Conservation (phyloP, 2,888 invertebrate species). For the Dicycla oo region DNA sequence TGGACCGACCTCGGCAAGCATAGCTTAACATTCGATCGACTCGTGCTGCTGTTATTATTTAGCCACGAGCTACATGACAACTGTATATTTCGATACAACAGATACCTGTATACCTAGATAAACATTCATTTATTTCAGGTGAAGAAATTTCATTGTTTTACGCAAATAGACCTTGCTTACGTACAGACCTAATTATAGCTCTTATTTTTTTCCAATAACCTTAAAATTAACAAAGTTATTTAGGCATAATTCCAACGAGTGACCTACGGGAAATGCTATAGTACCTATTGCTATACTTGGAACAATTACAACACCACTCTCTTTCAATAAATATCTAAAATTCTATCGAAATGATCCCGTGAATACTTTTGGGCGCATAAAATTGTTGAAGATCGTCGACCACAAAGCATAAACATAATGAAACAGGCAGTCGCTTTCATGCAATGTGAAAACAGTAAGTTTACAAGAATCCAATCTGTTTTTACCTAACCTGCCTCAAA, state of each 20-base stretch:
- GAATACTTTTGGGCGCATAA: slow-evolving; percentile 17
- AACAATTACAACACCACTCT: background rate
- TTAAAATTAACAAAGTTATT: background rate
- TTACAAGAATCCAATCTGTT: slow-evolving; percentile 3
- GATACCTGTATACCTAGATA: background rate
- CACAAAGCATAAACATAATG: slow-evolving; percentile 5
- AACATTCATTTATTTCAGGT: background rate
- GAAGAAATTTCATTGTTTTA: background rate
- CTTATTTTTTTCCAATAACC: background rate
- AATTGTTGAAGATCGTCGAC: slow-evolving; percentile 11
- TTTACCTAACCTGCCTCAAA: background rate
- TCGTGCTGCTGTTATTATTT: background rate
- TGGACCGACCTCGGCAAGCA: background rate
- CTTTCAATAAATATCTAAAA: slow-evolving; percentile 23
- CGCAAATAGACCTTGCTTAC: background rate
- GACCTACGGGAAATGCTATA: background rate
- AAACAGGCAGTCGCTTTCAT: slow-evolving; percentile 13
- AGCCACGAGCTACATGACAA: background rate
- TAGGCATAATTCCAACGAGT: background rate
- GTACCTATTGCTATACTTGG: too few species aligned
- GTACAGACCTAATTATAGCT: background rate
- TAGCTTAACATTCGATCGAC: background rate
- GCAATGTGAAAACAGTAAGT: slow-evolving; percentile 9
- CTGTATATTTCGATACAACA: slow-evolving; percentile 5
- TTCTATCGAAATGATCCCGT: slow-evolving; percentile 19